phyloP scores from a whole-genome alignment of 2,113 vertebrate genomes.

The Struthio camelus region DNA sequence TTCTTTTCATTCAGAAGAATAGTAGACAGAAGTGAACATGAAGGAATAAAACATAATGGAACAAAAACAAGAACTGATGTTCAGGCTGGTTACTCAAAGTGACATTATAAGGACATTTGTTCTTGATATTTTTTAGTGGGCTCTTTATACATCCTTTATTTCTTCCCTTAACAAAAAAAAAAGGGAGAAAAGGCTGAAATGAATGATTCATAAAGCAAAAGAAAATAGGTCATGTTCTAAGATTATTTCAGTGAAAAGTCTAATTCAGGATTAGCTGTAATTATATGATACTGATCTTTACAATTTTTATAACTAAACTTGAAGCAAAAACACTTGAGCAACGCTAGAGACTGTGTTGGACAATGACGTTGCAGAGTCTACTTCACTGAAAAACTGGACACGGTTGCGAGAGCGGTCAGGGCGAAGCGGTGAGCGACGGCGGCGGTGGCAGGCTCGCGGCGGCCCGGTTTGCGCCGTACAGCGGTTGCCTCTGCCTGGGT shows the following conservation, averaged over 20 bases:
- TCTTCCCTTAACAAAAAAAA: neutral
- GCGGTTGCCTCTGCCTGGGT: too few species aligned
- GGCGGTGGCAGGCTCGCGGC: too few species aligned
- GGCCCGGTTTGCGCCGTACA: too few species aligned
- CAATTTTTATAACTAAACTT: neutral
- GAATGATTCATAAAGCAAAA: neutral
- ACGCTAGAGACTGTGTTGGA: too few species aligned
- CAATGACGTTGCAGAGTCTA: too few species aligned
- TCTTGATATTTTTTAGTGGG: neutral
- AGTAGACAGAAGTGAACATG: neutral
- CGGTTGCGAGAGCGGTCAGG: too few species aligned
- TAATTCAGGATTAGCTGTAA: neutral
- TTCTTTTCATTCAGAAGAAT: neutral
- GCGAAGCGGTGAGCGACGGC: too few species aligned
- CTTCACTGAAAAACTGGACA: too few species aligned
- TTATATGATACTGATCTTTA: neutral
- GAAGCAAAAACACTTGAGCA: neutral
- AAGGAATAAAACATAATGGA: neutral
- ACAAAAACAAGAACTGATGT: neutral
- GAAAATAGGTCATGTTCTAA: neutral
- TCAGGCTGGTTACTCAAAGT: neutral
- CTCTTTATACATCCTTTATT: neutral
- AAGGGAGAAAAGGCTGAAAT: neutral
- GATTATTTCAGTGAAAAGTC: neutral
- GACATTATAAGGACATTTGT: slow-evolving; percentile 37